Percentiles rank a stretch among this genome's conserved stretches.
phyloP scores from a whole-genome alignment of 2,797 vertebrate genomes.

The Borostomias antarcticus region DNA sequence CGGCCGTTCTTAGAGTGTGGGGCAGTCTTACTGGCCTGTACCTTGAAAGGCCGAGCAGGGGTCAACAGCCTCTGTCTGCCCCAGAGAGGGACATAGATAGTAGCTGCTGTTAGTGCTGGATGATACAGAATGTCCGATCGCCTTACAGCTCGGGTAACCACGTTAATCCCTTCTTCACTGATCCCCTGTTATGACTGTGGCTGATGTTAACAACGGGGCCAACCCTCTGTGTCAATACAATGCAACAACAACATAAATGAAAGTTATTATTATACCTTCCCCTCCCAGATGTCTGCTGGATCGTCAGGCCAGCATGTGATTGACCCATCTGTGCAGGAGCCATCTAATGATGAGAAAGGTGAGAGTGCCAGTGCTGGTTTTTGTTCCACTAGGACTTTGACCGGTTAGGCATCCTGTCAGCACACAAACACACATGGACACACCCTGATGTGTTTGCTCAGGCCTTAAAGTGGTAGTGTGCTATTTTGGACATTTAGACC shows the following conservation, averaged over 20 bases:
- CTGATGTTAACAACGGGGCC: constrained; percentile 33
- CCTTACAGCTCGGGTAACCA: constrained; percentile 21
- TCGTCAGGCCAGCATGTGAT: constrained; percentile 29
- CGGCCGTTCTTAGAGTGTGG: constrained; percentile 3
- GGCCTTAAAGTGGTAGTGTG: too few relatives aligned
- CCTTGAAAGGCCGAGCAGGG: constrained; percentile 13
- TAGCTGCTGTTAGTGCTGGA: constrained; percentile 20
- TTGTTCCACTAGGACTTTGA: constrained; percentile 40
- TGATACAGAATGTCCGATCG: constrained; percentile 18
- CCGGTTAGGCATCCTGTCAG: constrained; percentile 10
- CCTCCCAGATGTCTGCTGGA: constrained; percentile 57
- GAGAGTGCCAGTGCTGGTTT: constrained; percentile 14
- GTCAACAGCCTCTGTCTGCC: constrained; percentile 38
- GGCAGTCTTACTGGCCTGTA: constrained; percentile 7
- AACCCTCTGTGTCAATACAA: neutral
- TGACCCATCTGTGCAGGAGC: constrained; percentile 47
- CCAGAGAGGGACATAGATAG: constrained; percentile 33
- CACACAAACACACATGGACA: too few relatives aligned
- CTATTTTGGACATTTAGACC: too few relatives aligned
- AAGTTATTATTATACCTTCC: constrained; percentile 4
- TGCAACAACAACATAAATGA: neutral
- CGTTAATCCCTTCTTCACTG: constrained; percentile 62
- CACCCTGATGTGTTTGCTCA: too few relatives aligned
- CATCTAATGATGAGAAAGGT: constrained; percentile 64
- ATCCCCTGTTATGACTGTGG: constrained; percentile 34